phyloP scores from a whole-genome alignment of 2,888 invertebrate genomes.

The Melipona beecheii region DNA sequence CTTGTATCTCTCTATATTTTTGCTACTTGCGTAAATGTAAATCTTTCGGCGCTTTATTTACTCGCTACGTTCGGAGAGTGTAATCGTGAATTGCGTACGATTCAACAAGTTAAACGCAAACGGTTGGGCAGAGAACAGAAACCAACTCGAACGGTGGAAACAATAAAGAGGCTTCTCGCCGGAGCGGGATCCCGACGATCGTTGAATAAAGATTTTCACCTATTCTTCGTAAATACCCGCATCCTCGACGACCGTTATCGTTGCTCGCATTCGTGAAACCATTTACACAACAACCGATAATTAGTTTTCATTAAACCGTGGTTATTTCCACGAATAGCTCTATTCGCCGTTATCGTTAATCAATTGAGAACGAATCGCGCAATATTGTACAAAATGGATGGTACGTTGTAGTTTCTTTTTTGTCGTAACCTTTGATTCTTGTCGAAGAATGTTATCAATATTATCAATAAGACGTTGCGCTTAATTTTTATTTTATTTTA shows the following conservation, averaged over 20 bases:
- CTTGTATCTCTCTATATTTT: not conserved
- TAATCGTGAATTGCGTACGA: not conserved
- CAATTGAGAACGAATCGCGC: not conserved
- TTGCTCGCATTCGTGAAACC: conserved; percentile 28
- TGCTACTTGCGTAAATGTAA: not conserved
- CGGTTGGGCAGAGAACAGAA: not conserved
- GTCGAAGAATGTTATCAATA: not conserved
- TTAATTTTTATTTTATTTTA: not conserved
- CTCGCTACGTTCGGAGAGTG: not conserved
- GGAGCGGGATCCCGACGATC: not conserved
- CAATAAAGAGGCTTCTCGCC: not conserved
- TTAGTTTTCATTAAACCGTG: conserved; percentile 52
- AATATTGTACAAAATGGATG: not conserved
- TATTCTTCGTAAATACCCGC: conserved; percentile 2
- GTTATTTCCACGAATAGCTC: not conserved
- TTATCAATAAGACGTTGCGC: not conserved
- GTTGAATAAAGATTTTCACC: conserved; percentile 18
- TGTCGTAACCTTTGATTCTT: not conserved
- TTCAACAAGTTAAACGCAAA: not conserved
- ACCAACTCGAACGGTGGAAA: not conserved
- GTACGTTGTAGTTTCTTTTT: not conserved
- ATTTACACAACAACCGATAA: conserved; percentile 57
- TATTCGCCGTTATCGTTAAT: not conserved
- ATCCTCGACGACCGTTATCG: not conserved
- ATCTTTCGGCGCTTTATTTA: no score